Evolutionary conservation across 2,888 invertebrate species (phyloP).

Genomic region (Argyra leucocephala): DNA sequence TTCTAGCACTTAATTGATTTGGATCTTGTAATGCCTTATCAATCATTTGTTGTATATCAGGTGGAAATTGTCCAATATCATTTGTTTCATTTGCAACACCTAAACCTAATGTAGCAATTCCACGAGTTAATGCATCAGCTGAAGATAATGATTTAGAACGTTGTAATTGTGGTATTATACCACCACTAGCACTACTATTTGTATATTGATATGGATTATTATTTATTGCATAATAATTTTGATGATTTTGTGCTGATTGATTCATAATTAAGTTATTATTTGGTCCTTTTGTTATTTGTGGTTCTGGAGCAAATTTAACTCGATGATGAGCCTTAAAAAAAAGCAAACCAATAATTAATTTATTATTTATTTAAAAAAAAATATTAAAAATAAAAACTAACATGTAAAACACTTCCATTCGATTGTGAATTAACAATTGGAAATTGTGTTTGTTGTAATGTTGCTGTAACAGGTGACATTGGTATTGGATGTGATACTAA

Average conservation of each 20-base stretch:
- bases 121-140: conserved; percentile 60
- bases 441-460: conserved; percentile 32
- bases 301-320: conserved; percentile 42
- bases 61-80: conserved; percentile 65
- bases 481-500: conserved; percentile 40
- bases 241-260: conserved; percentile 25
- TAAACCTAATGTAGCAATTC: conserved; percentile 56
- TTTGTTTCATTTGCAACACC: conserved; percentile 60
- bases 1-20: conserved; percentile 61
- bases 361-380: background rate
- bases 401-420: conserved; percentile 61
- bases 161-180: conserved; percentile 46
- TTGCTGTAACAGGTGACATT: conserved; percentile 29
- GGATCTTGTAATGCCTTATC: conserved; percentile 75
- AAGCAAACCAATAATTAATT: background rate
- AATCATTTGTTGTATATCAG: conserved; percentile 62
- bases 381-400: conserved; percentile 24
- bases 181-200: conserved; percentile 19
- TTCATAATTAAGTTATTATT: conserved; percentile 25
- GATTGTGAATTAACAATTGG: conserved; percentile 55
- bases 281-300: conserved; percentile 30
- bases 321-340: conserved; percentile 31
- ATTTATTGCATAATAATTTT: conserved; percentile 26
- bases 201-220: conserved; percentile 14
- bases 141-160: conserved; percentile 74